A percentile compares a stretch with the other conserved stretches of the same genome.
Conservation (phyloP, 2,113 vertebrate genomes). For the Paratilapia polleni region DNA sequence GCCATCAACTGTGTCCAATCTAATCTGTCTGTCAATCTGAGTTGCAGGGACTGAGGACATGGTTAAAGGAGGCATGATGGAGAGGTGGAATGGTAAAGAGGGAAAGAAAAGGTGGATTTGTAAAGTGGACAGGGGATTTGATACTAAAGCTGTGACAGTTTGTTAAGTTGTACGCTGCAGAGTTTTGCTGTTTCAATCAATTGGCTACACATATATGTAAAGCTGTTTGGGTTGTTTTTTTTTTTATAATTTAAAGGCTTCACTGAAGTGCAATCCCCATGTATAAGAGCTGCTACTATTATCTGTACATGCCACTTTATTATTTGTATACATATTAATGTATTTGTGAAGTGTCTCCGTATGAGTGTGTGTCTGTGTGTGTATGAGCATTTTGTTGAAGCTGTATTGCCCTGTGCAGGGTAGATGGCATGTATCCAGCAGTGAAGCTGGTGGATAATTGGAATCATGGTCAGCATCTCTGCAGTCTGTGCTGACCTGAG, state of each 20-base stretch:
- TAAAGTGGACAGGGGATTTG: slow-evolving; percentile 43
- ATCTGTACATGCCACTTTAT: slow-evolving; percentile 1
- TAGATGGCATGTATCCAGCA: slow-evolving; percentile 61
- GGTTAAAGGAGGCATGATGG: slow-evolving; percentile 69
- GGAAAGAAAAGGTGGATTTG: slow-evolving; percentile 51
- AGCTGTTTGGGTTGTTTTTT: too few species aligned
- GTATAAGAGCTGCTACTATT: not conserved
- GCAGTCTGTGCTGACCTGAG: slow-evolving; percentile 65
- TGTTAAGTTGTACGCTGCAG: slow-evolving; percentile 21
- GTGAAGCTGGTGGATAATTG: slow-evolving; percentile 71
- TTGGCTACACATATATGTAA: not conserved
- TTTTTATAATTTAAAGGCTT: not conserved
- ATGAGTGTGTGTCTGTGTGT: slow-evolving; percentile 6
- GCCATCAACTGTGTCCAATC: slow-evolving; percentile 83
- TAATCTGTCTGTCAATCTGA: slow-evolving; percentile 84
- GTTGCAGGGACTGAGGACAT: slow-evolving; percentile 61
- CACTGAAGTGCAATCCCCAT: not conserved
- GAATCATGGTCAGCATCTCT: slow-evolving; percentile 67
- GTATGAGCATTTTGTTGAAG: slow-evolving; percentile 9
- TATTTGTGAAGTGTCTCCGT: slow-evolving; percentile 8
- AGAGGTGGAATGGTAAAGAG: slow-evolving; percentile 58
- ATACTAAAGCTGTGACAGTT: slow-evolving; percentile 29
- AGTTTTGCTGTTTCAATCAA: not conserved
- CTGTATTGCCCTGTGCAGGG: slow-evolving; percentile 25
- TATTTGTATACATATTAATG: slow-evolving; percentile 23